Percentiles rank a stretch among this genome's conserved stretches.
phyloP scores from a whole-genome alignment of 2,888 invertebrate species.

The Dasypolia templi region DNA sequence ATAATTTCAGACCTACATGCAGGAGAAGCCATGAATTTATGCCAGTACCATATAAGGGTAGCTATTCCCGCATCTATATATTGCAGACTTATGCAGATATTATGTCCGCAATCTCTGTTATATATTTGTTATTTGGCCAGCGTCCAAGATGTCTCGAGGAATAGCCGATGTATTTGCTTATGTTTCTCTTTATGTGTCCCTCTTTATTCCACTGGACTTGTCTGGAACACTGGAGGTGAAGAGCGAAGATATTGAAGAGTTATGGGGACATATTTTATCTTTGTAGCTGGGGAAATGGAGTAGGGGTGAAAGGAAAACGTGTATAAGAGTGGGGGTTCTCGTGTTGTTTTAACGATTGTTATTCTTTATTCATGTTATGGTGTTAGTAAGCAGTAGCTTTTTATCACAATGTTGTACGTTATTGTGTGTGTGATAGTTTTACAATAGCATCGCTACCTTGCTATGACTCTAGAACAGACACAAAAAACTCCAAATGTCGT shows the following conservation, averaged over 20 bases:
- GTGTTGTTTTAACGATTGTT: neutral
- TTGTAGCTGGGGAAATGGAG: slow-evolving; percentile 15
- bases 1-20: too few relatives aligned
- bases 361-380: neutral
- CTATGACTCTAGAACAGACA: neutral
- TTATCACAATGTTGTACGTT: neutral
- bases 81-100: slow-evolving; percentile 52
- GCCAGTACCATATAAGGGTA: neutral
- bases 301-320: neutral
- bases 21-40: too few relatives aligned
- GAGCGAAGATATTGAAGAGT: slow-evolving; percentile 42
- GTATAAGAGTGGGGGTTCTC: neutral
- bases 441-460: neutral
- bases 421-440: neutral
- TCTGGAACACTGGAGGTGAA: slow-evolving; percentile 43
- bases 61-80: slow-evolving; percentile 42
- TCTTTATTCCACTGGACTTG: slow-evolving; percentile 54
- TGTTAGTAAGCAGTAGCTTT: neutral
- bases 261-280: slow-evolving; percentile 29
- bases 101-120: slow-evolving; percentile 65
- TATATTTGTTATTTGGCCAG: slow-evolving; percentile 72
- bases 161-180: slow-evolving; percentile 61
- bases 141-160: slow-evolving; percentile 67
- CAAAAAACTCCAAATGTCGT: neutral
- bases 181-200: slow-evolving; percentile 63